Percentiles rank a stretch among this genome's conserved stretches.
phyloP scores from a whole-genome alignment of 2,113 vertebrate species.

The Bothrops jararaca region DNA sequence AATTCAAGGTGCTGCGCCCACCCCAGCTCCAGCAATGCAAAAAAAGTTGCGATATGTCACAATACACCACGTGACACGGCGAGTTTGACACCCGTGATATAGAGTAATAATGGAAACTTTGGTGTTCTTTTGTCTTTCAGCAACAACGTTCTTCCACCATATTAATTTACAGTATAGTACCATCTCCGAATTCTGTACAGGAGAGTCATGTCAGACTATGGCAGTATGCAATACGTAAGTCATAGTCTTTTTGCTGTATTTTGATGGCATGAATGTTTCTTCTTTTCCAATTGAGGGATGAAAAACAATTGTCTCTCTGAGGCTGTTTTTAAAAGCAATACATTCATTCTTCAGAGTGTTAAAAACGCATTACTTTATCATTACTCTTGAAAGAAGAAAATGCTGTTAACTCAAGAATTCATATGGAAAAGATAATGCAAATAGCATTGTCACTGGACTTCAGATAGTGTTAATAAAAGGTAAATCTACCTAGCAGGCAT shows the following conservation, averaged over 20 bases:
- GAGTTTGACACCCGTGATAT: not conserved
- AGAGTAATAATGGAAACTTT: constrained; percentile 12
- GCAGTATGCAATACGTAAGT: constrained; percentile 97
- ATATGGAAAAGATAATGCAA: constrained; percentile 14
- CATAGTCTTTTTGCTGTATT: not conserved
- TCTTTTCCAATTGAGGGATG: not conserved
- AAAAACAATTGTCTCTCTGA: not conserved
- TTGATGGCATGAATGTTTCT: not conserved
- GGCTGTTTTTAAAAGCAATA: constrained; percentile 2
- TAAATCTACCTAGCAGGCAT: not conserved
- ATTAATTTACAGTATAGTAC: constrained; percentile 99
- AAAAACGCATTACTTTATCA: constrained; percentile 30
- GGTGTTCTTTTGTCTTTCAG: constrained; percentile 68
- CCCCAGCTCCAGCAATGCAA: no score
- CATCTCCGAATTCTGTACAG: constrained; percentile 99
- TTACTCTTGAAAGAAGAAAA: not conserved
- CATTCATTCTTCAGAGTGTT: constrained; percentile 30
- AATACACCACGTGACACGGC: no score
- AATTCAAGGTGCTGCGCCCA: not conserved
- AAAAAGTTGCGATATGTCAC: no score
- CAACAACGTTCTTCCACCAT: constrained; percentile 98
- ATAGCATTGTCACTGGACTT: constrained; percentile 8
- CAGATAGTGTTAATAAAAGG: not conserved
- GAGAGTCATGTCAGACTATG: constrained; percentile 96
- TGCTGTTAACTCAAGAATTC: not conserved